phyloP scores from a whole-genome alignment of 1,140 invertebrate genomes.

The Drosophila sechellia region DNA sequence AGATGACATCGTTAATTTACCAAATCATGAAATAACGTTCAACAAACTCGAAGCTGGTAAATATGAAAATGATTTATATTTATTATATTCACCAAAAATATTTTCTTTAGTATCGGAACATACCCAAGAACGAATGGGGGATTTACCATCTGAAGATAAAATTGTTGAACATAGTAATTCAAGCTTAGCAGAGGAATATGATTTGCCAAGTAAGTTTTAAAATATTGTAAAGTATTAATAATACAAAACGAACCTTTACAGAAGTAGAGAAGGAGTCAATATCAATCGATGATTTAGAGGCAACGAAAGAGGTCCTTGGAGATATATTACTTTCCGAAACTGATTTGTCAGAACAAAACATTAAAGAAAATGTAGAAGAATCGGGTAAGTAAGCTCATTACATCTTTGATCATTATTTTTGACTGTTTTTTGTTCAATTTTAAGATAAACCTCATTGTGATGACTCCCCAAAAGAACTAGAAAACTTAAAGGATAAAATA shows the following conservation, averaged over 20 bases:
- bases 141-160: not conserved
- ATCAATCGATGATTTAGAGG: not conserved
- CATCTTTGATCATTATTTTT: too few species aligned
- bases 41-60: not conserved
- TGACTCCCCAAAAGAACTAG: not conserved
- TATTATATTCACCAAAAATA: not conserved
- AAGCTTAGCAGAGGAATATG: not conserved
- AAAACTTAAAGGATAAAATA: not conserved
- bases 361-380: not conserved
- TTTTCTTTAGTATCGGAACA: too few species aligned
- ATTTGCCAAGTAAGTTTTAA: not conserved
- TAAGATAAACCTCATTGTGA: not conserved
- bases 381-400: not conserved
- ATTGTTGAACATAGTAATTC: not conserved
- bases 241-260: not conserved
- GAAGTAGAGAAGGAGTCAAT: not conserved
- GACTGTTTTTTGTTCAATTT: not conserved
- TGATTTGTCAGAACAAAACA: too few species aligned
- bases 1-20: not conserved
- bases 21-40: not conserved
- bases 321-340: not conserved
- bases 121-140: too few species aligned
- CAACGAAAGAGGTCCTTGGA: not conserved
- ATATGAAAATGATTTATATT: not conserved
- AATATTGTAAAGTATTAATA: not conserved